These are phyloP conservation scores for Hippocampus zosterae DNA, from an alignment of 2,113 vertebrate species.

Conservation along the genomic window DNA sequence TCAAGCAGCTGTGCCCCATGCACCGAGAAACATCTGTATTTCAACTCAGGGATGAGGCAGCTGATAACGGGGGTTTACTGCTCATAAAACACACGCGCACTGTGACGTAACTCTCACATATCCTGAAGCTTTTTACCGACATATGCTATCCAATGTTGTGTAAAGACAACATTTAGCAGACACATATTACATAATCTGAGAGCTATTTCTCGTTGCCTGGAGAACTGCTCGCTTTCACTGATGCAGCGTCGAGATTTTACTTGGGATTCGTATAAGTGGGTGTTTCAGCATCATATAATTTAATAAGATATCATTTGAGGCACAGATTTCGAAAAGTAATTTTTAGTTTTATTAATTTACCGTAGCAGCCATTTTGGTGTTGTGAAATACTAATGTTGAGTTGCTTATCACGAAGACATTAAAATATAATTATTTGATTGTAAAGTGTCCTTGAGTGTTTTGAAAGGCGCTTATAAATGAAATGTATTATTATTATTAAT, in stretches of 20 bases:
- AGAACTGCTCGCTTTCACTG: conserved; percentile 5
- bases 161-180: conserved; percentile 53
- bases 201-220: conserved; percentile 7
- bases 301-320: too few relatives aligned
- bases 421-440: too few relatives aligned
- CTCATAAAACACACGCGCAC: conserved; percentile 13
- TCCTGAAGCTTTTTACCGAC: conserved; percentile 36
- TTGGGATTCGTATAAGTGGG: neutral
- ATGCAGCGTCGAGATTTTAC: neutral
- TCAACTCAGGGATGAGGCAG: neutral
- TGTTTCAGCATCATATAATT: neutral
- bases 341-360: too few relatives aligned
- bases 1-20: conserved; percentile 18
- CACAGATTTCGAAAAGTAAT: too few relatives aligned
- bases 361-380: too few relatives aligned
- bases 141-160: conserved; percentile 43
- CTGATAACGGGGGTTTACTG: conserved; percentile 28
- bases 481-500: too few relatives aligned
- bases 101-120: conserved; percentile 26
- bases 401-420: too few relatives aligned
- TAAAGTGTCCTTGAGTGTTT: too few relatives aligned
- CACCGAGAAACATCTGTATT: conserved; percentile 16
- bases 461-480: too few relatives aligned
- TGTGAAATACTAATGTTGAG: too few relatives aligned
- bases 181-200: conserved; percentile 38